phyloP scores from a whole-genome alignment of 1,140 invertebrate species.

The Oryctes rhinoceros region DNA sequence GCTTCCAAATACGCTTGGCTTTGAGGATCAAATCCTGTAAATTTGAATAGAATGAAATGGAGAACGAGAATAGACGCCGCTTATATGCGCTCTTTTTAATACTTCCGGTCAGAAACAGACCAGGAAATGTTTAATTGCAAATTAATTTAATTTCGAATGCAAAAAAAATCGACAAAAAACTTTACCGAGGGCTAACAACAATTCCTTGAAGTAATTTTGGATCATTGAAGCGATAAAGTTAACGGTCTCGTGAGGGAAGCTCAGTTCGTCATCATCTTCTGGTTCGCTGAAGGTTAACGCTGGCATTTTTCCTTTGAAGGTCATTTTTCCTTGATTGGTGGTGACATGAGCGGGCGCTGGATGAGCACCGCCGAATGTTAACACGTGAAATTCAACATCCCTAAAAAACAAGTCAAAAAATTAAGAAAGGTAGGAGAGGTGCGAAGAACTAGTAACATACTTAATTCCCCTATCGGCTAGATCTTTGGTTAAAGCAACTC shows the following conservation, averaged over 20 bases:
- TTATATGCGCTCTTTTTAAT: too few species aligned
- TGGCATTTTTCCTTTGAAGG: conserved; percentile 65
- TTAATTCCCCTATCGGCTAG: conserved; percentile 66
- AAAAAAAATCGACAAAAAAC: too few species aligned
- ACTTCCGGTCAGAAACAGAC: too few species aligned
- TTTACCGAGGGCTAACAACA: too few species aligned
- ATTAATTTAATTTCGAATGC: too few species aligned
- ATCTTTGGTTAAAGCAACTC: conserved; percentile 62
- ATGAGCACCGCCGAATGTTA: conserved; percentile 66
- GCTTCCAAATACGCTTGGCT: conserved; percentile 66
- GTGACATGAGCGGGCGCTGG: conserved; percentile 68
- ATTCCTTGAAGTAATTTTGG: conserved; percentile 41
- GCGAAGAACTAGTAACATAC: conserved; percentile 58
- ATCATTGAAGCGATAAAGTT: conserved; percentile 47
- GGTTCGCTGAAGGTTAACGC: conserved; percentile 64
- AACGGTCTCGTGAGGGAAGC: conserved; percentile 49
- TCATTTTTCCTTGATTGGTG: conserved; percentile 58
- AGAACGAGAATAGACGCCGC: too few species aligned
- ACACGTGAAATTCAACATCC: conserved; percentile 67
- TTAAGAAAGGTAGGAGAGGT: neutral
- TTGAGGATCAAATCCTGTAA: conserved; percentile 50
- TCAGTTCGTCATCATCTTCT: conserved; percentile 35
- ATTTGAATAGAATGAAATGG: conserved; percentile 5
- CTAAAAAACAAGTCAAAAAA: conserved; percentile 53
- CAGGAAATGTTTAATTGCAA: too few species aligned